Conservation (phyloP, 2,113 vertebrate species). For the Vidua macroura region DNA sequence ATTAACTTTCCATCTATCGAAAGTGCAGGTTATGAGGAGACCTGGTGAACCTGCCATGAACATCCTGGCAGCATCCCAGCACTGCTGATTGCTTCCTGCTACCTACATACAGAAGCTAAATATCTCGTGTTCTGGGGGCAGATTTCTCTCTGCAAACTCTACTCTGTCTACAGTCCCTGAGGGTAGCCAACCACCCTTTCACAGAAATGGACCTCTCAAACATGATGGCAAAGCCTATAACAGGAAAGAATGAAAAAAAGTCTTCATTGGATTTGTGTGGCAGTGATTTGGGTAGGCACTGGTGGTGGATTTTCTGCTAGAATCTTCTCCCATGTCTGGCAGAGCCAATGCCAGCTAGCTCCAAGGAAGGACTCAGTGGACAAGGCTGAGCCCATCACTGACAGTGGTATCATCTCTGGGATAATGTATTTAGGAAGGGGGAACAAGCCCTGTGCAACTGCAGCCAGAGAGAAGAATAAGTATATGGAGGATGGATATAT, state of each 20-base stretch:
- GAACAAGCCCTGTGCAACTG: not conserved
- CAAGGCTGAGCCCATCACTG: not conserved
- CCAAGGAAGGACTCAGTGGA: not conserved
- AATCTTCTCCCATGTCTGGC: not conserved
- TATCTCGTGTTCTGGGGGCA: not conserved
- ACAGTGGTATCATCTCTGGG: not conserved
- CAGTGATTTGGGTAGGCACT: not conserved
- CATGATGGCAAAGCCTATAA: not conserved
- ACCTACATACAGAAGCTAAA: not conserved
- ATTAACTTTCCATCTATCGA: not conserved
- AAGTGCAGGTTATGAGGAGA: not conserved
- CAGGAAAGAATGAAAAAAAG: not conserved
- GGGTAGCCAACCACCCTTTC: not conserved
- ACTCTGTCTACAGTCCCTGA: not conserved
- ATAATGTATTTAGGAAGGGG: not conserved
- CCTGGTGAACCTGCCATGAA: not conserved
- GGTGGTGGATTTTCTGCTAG: not conserved
- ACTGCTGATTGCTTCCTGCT: not conserved
- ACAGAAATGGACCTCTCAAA: not conserved
- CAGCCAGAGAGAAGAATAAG: not conserved
- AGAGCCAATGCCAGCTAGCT: not conserved
- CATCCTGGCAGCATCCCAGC: not conserved
- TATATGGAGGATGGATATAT: too few relatives aligned
- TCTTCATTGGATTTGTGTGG: not conserved
- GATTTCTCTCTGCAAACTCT: not conserved